Base-by-base conservation (phyloP, 2,113 vertebrate genomes). In the Leptobrachium ailaonicum region DNA sequence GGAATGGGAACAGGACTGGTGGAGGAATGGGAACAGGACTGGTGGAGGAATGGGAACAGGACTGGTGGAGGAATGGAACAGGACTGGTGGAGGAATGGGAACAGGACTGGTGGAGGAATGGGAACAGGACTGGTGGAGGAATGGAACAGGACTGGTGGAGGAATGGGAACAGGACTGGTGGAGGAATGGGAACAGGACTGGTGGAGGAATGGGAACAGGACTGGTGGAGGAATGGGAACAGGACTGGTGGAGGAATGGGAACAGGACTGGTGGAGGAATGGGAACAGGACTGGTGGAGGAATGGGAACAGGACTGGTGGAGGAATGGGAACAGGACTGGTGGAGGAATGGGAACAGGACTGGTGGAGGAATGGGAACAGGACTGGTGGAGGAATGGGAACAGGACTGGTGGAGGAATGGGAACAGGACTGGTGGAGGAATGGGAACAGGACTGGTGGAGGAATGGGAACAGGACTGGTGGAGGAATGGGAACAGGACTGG, bases 61-160 rank as follows among this genome's bases (percentile, higher is more conserved):
- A 41, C 44, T 7, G 41, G 2, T 11, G 20, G 20, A 32, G 20
- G 20, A 58, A n/a, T 5, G 77, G 69, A 41, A 14, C 56, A 41
- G 13, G 58, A 41, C 44, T 7, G 41, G 2, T 11, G 53, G 63
- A 40, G 43, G 53, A 10, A 73, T 42, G n/a, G 7, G 11, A 3
- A 78, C 13, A 4, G 40, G 45, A 53, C 20, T 40, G 3, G 32
- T 12, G 58, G 69, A 63, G 42, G 53, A 93, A 89, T 89, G 60
- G 47, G 68, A 6, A 67, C 20, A 32, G 20, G 20, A 32, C 20
- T 32, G 20, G 20, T 32, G 20, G 20, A 32, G 20, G 20, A 58
- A n/a, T 5, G 77, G 69, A 41, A 14, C 56, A 41, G 13, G 58
- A 41, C 44, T 7, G 41, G 2, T 11, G 53, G 63, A 40, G 43